Evolutionary conservation across 2,113 vertebrate genomes (phyloP), one percentile per base, ranked within the genome.

Genomic region (Caloenas nicobarica): DNA sequence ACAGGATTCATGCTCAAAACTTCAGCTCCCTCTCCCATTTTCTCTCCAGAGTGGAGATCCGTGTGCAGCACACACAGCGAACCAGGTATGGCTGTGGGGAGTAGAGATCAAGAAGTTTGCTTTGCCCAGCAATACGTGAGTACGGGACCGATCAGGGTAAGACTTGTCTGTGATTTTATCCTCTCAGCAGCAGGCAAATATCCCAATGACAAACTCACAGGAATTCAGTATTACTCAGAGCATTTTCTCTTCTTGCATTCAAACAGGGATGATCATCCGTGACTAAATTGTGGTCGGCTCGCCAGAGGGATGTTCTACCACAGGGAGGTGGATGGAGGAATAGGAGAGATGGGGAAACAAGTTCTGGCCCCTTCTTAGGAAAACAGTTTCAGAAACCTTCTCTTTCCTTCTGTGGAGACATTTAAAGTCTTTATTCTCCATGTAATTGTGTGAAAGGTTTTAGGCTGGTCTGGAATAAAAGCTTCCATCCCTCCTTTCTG

Each of bases 211-310:
- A 74, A 60, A 61, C 31, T 15, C 26, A 36, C 4, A 34, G 46
- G 31, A 72, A 61, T 11, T 6, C n/a, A 13, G 19, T 23, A 18
- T 33, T 29, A 56, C 38, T 81, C 33, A 4, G 34, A 80, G 22
- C 18, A 36, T 61, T 91, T 91, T 73, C 76, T 64, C 38, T 68
- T 66, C 13, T 50, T 64, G 19, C 34, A 15, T 60, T 11, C 34
- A 38, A 54, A 79, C 22, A 4, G 2, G 25, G 15, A 16, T 7
- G 28, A 42, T n/a, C 14, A 4, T 5, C 24, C 18, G 29, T 0
- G 0, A 33, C 51, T 7, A 51, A 58, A 21, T 0, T 38, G 26
- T 9, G 54, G 13, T 42, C 50, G 36, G 7, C 4, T 33, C 3
- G 2, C 68, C 33, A 10, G 7, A 38, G 29, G 29, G 24, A 22